These are phyloP conservation scores for Ctenoplectra terminalis DNA, from an alignment of 1,140 invertebrate species.

Conservation along the genomic window DNA sequence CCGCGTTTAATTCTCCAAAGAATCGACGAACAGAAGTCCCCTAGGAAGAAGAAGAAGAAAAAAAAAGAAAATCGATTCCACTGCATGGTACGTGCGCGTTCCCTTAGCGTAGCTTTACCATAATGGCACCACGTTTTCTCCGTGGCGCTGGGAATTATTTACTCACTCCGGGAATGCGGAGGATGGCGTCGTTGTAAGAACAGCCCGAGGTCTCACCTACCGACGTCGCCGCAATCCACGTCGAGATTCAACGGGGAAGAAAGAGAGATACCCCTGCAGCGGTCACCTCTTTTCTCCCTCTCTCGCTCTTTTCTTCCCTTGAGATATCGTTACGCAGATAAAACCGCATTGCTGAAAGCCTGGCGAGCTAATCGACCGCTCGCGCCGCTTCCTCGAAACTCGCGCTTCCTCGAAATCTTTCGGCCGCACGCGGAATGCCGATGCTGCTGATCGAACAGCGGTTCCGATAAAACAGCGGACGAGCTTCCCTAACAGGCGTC, in stretches of 20 bases:
- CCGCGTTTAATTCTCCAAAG: neutral
- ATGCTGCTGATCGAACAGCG: conserved; percentile 30
- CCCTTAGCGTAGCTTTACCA: conserved; percentile 31
- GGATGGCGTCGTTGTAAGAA: conserved; percentile 58
- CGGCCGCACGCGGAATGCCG: conserved; percentile 45
- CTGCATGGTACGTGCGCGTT: neutral
- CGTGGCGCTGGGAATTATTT: conserved; percentile 65
- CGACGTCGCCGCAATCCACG: conserved; percentile 40
- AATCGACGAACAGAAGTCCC: neutral
- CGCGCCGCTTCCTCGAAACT: conserved; percentile 51
- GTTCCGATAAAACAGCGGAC: neutral
- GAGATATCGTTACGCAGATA: conserved; percentile 76
- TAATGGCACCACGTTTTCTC: conserved; percentile 67
- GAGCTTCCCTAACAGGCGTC: neutral
- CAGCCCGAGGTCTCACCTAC: conserved; percentile 65
- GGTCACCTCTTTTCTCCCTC: neutral
- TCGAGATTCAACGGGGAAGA: conserved; percentile 52
- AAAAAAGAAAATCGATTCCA: no score
- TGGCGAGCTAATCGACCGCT: conserved; percentile 69
- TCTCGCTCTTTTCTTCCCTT: neutral
- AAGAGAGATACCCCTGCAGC: conserved; percentile 18
- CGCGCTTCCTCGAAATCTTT: conserved; percentile 56
- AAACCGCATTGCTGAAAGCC: conserved; percentile 73
- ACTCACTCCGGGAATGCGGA: conserved; percentile 62
- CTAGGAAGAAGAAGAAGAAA: no score